Evolutionary conservation across 2,888 invertebrate species (phyloP).

Genomic region (Acrobasis consociella): DNA sequence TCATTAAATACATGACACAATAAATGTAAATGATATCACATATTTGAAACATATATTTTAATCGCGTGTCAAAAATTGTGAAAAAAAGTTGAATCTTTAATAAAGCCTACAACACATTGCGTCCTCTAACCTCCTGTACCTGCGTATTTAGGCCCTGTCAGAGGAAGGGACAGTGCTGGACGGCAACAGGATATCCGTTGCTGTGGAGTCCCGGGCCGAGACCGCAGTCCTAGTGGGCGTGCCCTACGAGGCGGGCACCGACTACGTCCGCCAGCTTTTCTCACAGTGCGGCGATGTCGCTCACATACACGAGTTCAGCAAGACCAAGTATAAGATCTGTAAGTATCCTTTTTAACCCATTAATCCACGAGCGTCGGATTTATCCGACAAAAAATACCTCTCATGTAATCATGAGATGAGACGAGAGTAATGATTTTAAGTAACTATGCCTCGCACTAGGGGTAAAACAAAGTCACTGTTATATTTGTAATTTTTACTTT

Average conservation of each 20-base stretch:
- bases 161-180: slow-evolving; percentile 68
- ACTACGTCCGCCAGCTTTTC: slow-evolving; percentile 73
- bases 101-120: not conserved
- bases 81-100: no score
- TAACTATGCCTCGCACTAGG: no score
- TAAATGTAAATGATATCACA: no score
- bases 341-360: slow-evolving; percentile 47
- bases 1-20: no score
- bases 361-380: no score
- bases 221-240: slow-evolving; percentile 78
- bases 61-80: no score
- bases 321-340: slow-evolving; percentile 80
- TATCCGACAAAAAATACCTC: no score
- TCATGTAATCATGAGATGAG: no score
- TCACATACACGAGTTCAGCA: slow-evolving; percentile 81
- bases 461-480: no score
- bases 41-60: no score
- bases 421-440: no score
- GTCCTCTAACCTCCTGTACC: slow-evolving; percentile 4
- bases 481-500: no score
- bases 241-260: slow-evolving; percentile 73
- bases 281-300: slow-evolving; percentile 72
- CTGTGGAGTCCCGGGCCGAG: slow-evolving; percentile 73
- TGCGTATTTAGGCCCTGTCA: slow-evolving; percentile 65
- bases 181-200: slow-evolving; percentile 62